phyloP scores from a whole-genome alignment of 2,888 invertebrate species.

The Drosophila anomelani region DNA sequence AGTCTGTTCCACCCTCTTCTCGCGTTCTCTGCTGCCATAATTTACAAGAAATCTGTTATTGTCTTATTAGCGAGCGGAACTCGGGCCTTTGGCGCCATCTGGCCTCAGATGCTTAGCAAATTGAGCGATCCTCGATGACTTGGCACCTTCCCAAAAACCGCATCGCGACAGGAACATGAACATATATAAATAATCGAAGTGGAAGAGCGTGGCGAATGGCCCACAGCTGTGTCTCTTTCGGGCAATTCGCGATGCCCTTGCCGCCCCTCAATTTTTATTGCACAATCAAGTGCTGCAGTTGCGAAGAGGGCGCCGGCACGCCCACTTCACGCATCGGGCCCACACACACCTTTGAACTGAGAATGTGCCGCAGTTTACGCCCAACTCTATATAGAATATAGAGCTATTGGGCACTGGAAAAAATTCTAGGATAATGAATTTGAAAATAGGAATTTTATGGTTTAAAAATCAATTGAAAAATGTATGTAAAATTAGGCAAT shows the following conservation, averaged over 20 bases:
- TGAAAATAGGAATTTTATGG: neutral
- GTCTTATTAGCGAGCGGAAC: slow-evolving; percentile 65
- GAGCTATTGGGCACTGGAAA: slow-evolving; percentile 15
- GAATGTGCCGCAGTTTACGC: slow-evolving; percentile 77
- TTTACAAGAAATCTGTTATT: slow-evolving; percentile 75
- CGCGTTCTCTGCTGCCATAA: slow-evolving; percentile 54
- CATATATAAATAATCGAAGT: slow-evolving; percentile 74
- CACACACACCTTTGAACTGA: slow-evolving; percentile 68
- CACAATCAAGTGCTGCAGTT: slow-evolving; percentile 77
- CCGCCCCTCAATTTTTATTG: slow-evolving; percentile 63
- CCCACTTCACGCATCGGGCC: slow-evolving; percentile 66
- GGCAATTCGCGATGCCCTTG: slow-evolving; percentile 71
- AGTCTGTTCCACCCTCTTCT: slow-evolving; percentile 43
- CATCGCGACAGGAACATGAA: slow-evolving; percentile 69
- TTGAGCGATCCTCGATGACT: slow-evolving; percentile 68
- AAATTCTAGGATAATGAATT: neutral
- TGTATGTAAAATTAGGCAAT: too few species aligned
- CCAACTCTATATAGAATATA: slow-evolving; percentile 27
- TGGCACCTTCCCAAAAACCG: slow-evolving; percentile 71
- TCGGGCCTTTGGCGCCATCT: slow-evolving; percentile 61
- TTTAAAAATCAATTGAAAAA: neutral
- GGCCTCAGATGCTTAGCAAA: slow-evolving; percentile 77
- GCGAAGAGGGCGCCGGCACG: slow-evolving; percentile 58
- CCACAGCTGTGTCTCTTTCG: slow-evolving; percentile 63
- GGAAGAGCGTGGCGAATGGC: slow-evolving; percentile 75